These are phyloP conservation scores for Aramus guarauna DNA, from an alignment of 2,113 vertebrate species.

Conservation along the genomic window DNA sequence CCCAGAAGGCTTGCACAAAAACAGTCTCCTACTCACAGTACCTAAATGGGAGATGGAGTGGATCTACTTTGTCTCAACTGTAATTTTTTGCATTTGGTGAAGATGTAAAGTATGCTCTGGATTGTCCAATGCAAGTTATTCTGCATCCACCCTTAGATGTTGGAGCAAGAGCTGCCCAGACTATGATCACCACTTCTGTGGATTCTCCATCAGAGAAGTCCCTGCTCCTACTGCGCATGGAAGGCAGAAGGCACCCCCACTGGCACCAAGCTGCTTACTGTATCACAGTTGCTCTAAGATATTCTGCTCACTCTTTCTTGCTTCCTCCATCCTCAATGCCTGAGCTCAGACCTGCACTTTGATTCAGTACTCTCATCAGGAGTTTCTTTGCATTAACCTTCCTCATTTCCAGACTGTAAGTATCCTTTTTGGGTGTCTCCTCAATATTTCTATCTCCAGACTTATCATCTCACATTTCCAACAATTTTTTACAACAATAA, in stretches of 20 bases:
- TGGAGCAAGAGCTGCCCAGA: neutral
- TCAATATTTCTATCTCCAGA: neutral
- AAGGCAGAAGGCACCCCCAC: neutral
- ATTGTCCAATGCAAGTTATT: neutral
- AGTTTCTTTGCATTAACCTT: neutral
- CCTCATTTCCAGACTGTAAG: neutral
- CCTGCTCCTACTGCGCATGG: neutral
- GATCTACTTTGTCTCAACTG: neutral
- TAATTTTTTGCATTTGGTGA: neutral
- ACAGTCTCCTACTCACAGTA: neutral
- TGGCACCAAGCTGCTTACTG: neutral
- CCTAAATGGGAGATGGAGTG: neutral
- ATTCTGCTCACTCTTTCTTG: neutral
- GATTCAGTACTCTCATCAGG: neutral
- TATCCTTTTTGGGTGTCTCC: neutral
- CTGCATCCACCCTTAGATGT: neutral
- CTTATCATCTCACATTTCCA: neutral
- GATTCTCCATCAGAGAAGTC: neutral
- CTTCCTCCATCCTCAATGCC: neutral
- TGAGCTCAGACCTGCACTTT: neutral
- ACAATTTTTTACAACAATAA: neutral
- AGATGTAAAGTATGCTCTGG: neutral
- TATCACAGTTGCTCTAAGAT: neutral
- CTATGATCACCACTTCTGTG: neutral
- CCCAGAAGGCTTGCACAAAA: neutral